A percentile compares a stretch with the other conserved stretches of the same genome.
Evolutionary conservation across 2,797 vertebrate genomes (phyloP).

Genomic region (Clarias laeviceps): DNA sequence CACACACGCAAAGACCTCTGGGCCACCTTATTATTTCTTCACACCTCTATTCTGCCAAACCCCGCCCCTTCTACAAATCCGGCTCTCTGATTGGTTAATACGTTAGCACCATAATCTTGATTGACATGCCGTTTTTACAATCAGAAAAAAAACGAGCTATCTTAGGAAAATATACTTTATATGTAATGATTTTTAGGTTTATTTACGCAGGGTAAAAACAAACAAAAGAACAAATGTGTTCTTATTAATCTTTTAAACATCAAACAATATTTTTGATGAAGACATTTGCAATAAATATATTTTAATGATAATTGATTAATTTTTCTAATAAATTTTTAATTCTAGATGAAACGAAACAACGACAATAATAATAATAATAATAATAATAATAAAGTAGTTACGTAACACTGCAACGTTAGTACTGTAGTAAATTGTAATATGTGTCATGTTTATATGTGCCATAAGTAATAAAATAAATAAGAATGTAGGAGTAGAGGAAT

Average conservation of each 20-base stretch:
- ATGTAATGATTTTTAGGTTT: neutral
- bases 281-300: neutral
- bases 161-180: neutral
- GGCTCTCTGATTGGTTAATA: neutral
- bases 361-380: neutral
- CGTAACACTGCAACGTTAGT: too few relatives aligned
- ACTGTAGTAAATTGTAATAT: neutral
- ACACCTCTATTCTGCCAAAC: conserved; percentile 3
- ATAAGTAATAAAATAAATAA: neutral
- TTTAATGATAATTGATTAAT: neutral
- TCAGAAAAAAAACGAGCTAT: neutral
- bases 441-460: neutral
- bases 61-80: neutral
- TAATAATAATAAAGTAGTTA: neutral
- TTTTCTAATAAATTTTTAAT: neutral
- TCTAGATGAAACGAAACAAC: neutral
- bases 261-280: neutral
- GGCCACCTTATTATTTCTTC: conserved; percentile 43
- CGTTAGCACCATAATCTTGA: neutral
- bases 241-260: neutral
- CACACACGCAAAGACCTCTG: conserved; percentile 65
- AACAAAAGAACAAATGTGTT: neutral
- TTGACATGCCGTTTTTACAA: neutral
- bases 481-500: too few relatives aligned
- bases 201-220: neutral